Conservation (phyloP, 2,113 vertebrate genomes). For the Pipa parva region DNA sequence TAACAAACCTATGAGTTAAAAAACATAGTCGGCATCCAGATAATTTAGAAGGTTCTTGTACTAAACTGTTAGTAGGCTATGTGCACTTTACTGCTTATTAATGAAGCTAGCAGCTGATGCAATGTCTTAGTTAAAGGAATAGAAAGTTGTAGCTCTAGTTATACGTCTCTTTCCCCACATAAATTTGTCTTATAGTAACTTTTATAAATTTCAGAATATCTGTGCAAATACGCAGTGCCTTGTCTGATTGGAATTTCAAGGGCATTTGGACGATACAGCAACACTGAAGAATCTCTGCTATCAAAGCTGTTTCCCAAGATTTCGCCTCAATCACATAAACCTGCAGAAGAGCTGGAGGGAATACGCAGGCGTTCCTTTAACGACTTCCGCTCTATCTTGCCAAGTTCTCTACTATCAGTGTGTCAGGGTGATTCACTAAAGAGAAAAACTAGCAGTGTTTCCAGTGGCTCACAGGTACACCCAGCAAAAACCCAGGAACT, state of each 20-base stretch:
- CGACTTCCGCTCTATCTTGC: conserved; percentile 91
- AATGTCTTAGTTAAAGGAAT: too few species aligned
- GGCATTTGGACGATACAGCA: conserved; percentile 90
- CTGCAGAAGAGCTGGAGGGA: conserved; percentile 78
- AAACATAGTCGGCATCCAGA: too few species aligned
- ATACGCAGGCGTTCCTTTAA: conserved; percentile 88
- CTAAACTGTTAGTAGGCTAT: too few species aligned
- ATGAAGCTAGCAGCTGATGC: too few species aligned
- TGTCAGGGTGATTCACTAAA: conserved; percentile 82
- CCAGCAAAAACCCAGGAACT: too few species aligned
- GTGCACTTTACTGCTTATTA: too few species aligned
- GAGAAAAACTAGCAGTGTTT: conserved; percentile 70
- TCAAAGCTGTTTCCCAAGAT: conserved; percentile 87
- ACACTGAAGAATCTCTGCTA: conserved; percentile 80
- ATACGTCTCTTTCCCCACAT: neutral
- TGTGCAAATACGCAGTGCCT: conserved; percentile 84
- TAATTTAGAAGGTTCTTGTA: too few species aligned
- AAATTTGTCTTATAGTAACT: too few species aligned
- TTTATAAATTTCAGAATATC: conserved; percentile 76
- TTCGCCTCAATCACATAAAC: conserved; percentile 62
- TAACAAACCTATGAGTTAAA: too few species aligned
- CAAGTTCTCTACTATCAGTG: conserved; percentile 80
- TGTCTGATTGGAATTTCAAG: conserved; percentile 84
- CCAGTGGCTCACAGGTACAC: conserved; percentile 79
- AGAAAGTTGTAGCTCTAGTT: too few species aligned